Base-by-base conservation (phyloP, 2,888 invertebrate genomes). In the Steinernema carpocapsae region DNA sequence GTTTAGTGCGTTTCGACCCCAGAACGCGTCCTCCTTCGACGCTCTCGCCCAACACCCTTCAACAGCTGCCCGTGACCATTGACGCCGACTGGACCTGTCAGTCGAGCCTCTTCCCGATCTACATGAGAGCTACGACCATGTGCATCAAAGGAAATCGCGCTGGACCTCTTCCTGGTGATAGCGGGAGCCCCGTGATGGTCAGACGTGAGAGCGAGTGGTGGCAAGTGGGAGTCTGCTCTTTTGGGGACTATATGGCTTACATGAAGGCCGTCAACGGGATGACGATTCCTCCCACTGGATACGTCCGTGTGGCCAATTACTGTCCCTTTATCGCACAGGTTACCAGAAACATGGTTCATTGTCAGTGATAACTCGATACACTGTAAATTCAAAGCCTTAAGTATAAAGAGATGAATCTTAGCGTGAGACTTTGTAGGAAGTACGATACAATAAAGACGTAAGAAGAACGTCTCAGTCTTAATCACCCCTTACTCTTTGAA, bases 51-150 rank as follows among this genome's bases (percentile, higher is more conserved):
- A 56, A 3, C 26, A 56, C 56, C 22, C 56, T 56, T 17, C 56
- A 56, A 26, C 56, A 56, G 7, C 56, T 56, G 6, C 6, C 56
- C 26, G 56, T 56, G 22, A 56, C 56, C 22, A 56, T 56, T 26
- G 56, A 56, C 26, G 22, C 56, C 22, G 56, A 56, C 56, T 56
- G 26, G 26, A 56, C 56, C 26, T 56, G 56, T 26, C 56, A 56
- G 56, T 56, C n/a, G 14, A 14, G 56, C 26, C 56, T 56, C 7
- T 56, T 56, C 56, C 56, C 56, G 6, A 26, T 56, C 6, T 26
- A 56, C 56, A 56, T 56, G 56, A 22, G 56, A 22, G 26, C 12
- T 26, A 24, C 22, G n/a, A 56, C 56, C n/a, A 4, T 26, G 56
- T 56, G 56, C 26, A 43, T 43, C 51, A 51, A 51, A 51, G 51